A percentile compares a stretch with the other conserved stretches of the same genome.
Conservation (phyloP, 2,113 vertebrate genomes). For the Haemorhous mexicanus region DNA sequence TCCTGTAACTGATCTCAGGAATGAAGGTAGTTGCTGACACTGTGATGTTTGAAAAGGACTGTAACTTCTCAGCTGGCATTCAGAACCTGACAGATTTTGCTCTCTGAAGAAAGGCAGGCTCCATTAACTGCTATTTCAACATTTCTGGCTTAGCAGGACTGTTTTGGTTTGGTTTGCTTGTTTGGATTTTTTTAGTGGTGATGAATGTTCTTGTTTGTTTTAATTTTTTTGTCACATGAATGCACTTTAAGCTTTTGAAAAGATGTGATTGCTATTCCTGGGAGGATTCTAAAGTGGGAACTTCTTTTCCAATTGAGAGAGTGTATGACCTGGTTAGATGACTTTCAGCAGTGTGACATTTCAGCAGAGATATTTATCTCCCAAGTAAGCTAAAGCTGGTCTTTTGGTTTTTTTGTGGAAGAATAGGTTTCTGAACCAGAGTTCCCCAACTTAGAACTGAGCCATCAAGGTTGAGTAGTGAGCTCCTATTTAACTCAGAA, state of each 20-base stretch:
- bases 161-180: background rate
- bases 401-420: background rate
- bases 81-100: background rate
- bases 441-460: background rate
- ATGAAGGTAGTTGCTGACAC: background rate
- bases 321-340: background rate
- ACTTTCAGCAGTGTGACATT: background rate
- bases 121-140: background rate
- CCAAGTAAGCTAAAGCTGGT: background rate
- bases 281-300: background rate
- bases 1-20: background rate
- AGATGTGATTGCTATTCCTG: background rate
- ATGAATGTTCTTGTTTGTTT: background rate
- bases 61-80: background rate
- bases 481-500: background rate
- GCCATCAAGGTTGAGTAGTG: background rate
- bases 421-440: background rate
- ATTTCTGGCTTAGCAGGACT: background rate
- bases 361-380: background rate
- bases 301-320: background rate
- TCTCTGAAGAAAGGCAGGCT: background rate
- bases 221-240: background rate
- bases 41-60: background rate
- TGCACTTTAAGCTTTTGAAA: slow-evolving; percentile 56
- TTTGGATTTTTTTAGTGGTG: background rate